Percentiles rank a stretch among this genome's conserved stretches.
Conservation (phyloP, 2,113 vertebrate species). For the Erythrocercus mccallii region DNA sequence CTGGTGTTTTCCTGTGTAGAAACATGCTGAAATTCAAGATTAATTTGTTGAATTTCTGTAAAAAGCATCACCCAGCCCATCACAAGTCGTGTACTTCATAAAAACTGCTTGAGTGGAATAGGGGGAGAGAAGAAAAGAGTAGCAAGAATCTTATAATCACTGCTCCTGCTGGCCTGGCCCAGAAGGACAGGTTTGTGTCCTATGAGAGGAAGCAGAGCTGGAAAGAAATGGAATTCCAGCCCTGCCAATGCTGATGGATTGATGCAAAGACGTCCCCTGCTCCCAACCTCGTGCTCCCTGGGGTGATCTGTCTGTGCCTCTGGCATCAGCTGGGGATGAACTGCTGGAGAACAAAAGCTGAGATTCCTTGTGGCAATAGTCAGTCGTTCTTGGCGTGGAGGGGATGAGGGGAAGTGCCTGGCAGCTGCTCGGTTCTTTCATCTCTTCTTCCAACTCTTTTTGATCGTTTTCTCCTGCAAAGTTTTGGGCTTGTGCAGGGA, state of each 20-base stretch:
- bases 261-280: not conserved
- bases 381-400: not conserved
- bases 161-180: not conserved
- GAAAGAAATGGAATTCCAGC: not conserved
- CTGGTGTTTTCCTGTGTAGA: not conserved
- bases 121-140: not conserved
- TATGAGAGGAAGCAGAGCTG: not conserved
- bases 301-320: not conserved
- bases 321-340: not conserved
- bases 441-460: not conserved
- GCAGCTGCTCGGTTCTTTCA: not conserved
- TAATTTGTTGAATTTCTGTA: not conserved
- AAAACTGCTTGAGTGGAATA: not conserved
- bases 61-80: not conserved
- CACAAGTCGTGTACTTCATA: rapidly evolving
- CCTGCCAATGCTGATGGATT: not conserved
- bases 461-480: not conserved
- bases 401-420: not conserved
- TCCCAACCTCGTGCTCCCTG: not conserved
- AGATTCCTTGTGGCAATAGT: not conserved
- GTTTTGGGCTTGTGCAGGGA: not conserved
- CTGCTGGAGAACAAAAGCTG: not conserved
- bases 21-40: not conserved
- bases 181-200: not conserved
- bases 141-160: not conserved